Evolutionary conservation across 2,113 vertebrate species (phyloP).

Genomic region (Struthio camelus): DNA sequence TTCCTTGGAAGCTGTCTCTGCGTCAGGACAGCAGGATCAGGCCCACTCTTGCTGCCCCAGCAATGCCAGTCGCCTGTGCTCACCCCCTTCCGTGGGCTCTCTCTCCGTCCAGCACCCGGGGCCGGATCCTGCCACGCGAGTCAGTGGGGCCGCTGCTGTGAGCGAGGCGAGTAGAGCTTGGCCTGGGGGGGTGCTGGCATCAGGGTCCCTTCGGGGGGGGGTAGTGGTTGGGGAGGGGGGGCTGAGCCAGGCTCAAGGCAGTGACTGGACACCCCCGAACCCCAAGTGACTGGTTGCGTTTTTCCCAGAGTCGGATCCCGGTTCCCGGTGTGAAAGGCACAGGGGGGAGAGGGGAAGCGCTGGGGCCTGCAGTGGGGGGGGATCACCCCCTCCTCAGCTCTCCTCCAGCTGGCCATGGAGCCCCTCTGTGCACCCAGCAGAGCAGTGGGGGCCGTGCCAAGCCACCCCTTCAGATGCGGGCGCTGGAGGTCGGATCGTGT

Average conservation of each 20-base stretch:
- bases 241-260: neutral
- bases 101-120: constrained; percentile 63
- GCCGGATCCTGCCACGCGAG: constrained; percentile 62
- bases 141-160: constrained; percentile 65
- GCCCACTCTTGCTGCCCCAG: constrained; percentile 52
- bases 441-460: neutral
- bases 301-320: neutral
- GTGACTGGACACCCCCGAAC: neutral
- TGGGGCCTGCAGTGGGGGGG: neutral
- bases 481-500: neutral
- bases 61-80: constrained; percentile 40
- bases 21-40: constrained; percentile 59
- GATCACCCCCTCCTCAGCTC: neutral
- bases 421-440: neutral
- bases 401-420: neutral
- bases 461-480: neutral
- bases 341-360: neutral
- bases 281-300: neutral
- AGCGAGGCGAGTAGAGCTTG: constrained; percentile 68
- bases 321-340: neutral
- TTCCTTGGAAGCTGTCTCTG: constrained; percentile 67
- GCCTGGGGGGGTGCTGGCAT: constrained; percentile 24
- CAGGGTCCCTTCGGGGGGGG: neutral
- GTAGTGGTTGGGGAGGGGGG: neutral
- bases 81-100: constrained; percentile 57